Evolutionary conservation across 2,888 invertebrate species (phyloP), one percentile per base, ranked within the genome.

Genomic region (Allophyes oxyacanthae): DNA sequence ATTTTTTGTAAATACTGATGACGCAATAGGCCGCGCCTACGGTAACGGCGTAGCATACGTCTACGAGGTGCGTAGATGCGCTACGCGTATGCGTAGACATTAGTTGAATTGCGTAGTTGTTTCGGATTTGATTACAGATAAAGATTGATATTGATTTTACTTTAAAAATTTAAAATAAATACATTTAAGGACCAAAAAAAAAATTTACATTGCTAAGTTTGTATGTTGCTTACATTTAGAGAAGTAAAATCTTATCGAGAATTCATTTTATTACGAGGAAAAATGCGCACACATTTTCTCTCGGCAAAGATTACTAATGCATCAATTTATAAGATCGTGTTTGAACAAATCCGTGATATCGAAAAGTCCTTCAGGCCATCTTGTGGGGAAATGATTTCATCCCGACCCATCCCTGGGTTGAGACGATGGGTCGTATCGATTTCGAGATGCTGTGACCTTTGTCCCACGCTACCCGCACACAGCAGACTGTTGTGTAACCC

Each of bases 391-490:
- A 72, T 62, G 26, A 54, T 55, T 52, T 48, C 40, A 66, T 61
- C 34, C 49, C 37, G 40, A 32, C 54, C 65, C 55, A 62, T 59
- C 50, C 32, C 40, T 20, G 40, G 48, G 45, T 44, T 38, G 48
- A 43, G 46, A 44, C 26, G 46, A 48, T 36, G 64, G 60, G 58
- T 53, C 44, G 65, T 73, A 80, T 77, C 67, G 77, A 82, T 79
- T 78, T 55, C 48, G 60, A 55, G 65, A 70, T 67, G 64, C 77
- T 83, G 66, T 80, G 80, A 83, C 83, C 83, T 82, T 83, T 81
- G 53, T 43, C 63, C 59, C 53, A 25, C 65, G 37, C 26, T 32
- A 5, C 8, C 28, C 54, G 8, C 58, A 30, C 61, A 56, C 68
- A 59, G 58, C 58, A 63, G 49, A 52, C 51, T 34, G 43, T 69